Conservation (phyloP, 1,140 invertebrate genomes). For the Steinernema khuongi region DNA sequence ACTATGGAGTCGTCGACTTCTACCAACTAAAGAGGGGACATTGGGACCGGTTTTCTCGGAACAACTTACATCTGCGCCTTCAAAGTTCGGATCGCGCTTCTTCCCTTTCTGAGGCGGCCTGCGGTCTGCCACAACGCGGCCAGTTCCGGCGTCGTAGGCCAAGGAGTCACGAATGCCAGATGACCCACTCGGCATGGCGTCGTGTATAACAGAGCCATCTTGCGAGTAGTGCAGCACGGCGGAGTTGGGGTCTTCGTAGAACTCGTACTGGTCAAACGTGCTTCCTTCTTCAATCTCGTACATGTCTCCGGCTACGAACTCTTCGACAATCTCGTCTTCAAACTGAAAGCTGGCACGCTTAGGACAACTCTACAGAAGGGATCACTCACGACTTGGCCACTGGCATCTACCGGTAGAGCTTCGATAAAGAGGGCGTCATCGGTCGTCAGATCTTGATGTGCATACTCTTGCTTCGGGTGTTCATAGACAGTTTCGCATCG, state of each 20-base stretch:
- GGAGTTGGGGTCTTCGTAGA: not conserved
- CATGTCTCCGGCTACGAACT: constrained; percentile 33
- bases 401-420: too few species aligned
- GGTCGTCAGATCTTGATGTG: too few species aligned
- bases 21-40: not conserved
- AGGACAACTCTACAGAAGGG: not conserved
- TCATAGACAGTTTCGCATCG: not conserved
- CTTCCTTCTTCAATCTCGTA: constrained; percentile 30
- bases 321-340: not conserved
- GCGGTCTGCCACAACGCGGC: constrained; percentile 22
- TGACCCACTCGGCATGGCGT: not conserved
- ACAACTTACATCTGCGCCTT: constrained; percentile 16
- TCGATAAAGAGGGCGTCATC: too few species aligned
- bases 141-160: constrained; percentile 8
- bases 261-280: constrained; percentile 1
- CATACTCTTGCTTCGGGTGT: not conserved
- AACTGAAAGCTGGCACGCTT: not conserved
- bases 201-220: not conserved
- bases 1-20: constrained; percentile 16
- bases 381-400: not conserved
- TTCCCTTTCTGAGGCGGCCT: constrained; percentile 30
- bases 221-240: not conserved
- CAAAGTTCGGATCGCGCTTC: constrained; percentile 16
- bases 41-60: not conserved
- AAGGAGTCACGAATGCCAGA: too few species aligned